Base-by-base conservation (phyloP, 1,140 invertebrate species). In the Nasonia giraulti region DNA sequence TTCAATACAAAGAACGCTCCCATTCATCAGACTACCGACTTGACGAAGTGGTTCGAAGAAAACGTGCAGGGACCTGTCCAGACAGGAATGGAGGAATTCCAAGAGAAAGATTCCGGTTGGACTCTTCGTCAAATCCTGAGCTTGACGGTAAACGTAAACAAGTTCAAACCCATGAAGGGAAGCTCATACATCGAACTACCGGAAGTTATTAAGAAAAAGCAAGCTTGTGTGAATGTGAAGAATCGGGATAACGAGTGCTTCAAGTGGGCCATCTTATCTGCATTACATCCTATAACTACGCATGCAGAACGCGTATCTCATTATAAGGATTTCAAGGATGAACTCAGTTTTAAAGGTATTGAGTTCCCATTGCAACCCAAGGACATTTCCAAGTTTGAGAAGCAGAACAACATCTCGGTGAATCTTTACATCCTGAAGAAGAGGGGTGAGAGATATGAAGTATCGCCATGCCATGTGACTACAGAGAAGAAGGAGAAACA, bases 391-490 rank as follows among this genome's bases (percentile, higher is more conserved):
- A 68, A 68, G 66, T 68, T 68, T 17, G 10, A 68, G 66, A 68
- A 2, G 66, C 66, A 68, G 23, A 68, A 68, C 23, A n/a, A 1
- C 20, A 68, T 68, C 7, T 68, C n/a, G 0, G 23, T 68, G 20
- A 68, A 68, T 8, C 20, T 68, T 0, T 68, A 68, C 17, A 68
- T 68, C 20, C 3, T 68, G 66, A 68, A 68, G 66, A 68, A 68
- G 23, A 8, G 2, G 7, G 66, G 66, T n/a, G 17, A 68, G 6
- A 3, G 20, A 2, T 68, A 68, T 17, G 17, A 68, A n/a, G 66
- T 68, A 68, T 68, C 66, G n/a, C 66, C 66, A 68, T 68, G 66
- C 17, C 66, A 68, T 68, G 20, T 68, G 66, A 37, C 33, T 37
- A 37, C 2, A 4, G 33, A 37, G 33, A 37, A 37, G 33, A 37